These are phyloP conservation scores for Chaetophractus vellerosus DNA, from an alignment of 2,797 vertebrate genomes.

Conservation along the genomic window DNA sequence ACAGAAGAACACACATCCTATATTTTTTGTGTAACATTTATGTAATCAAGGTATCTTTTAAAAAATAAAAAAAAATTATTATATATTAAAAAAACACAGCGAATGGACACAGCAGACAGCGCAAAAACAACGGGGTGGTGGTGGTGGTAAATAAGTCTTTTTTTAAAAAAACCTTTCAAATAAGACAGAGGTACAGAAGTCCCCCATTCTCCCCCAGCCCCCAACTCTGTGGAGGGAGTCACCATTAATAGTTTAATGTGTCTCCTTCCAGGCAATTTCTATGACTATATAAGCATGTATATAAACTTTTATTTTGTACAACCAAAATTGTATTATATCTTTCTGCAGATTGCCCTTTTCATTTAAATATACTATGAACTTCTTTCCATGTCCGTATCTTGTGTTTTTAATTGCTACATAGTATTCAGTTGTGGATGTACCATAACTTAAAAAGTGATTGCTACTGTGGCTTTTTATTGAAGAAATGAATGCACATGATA, in stretches of 20 bases:
- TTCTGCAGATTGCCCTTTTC: neutral
- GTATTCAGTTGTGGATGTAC: neutral
- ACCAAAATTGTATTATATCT: neutral
- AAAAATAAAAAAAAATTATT: too few species aligned
- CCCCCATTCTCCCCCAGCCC: neutral
- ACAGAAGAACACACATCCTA: too few species aligned
- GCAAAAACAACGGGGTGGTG: too few species aligned
- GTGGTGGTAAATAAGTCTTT: too few species aligned
- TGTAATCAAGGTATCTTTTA: too few species aligned
- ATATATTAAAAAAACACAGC: too few species aligned
- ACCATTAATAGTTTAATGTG: neutral
- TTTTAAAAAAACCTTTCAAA: neutral
- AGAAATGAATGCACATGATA: neutral
- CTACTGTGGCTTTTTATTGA: slow-evolving; percentile 1
- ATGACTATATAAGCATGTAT: neutral
- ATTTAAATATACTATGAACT: neutral
- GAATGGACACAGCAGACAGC: too few species aligned
- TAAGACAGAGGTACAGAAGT: neutral
- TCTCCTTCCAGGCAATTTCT: neutral
- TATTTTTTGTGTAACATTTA: too few species aligned
- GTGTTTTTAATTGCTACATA: neutral
- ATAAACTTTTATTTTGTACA: neutral
- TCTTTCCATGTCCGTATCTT: neutral
- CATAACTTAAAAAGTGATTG: neutral
- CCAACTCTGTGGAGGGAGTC: neutral